A percentile compares a stretch with the other conserved stretches of the same genome.
Evolutionary conservation across 1,140 invertebrate genomes (phyloP).

Genomic region (Drosophila setifemur): DNA sequence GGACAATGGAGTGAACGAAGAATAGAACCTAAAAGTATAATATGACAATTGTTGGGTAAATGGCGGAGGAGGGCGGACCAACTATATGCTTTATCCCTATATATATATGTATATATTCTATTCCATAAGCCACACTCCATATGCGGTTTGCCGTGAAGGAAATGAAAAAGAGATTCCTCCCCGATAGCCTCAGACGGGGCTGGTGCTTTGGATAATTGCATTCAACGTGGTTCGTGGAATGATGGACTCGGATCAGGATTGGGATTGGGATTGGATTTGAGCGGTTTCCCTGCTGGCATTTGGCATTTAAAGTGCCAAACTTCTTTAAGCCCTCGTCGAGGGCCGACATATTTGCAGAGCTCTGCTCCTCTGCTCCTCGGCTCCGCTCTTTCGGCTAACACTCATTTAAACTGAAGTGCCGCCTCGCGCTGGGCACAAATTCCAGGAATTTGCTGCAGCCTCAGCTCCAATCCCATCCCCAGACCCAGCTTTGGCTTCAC

Average conservation of each 20-base stretch:
- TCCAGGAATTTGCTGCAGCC: conserved; percentile 41
- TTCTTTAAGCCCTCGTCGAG: conserved; percentile 6
- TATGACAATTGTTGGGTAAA: conserved; percentile 38
- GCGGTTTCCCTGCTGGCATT: conserved; percentile 14
- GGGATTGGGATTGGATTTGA: conserved; percentile 8
- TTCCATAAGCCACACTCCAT: conserved; percentile 4
- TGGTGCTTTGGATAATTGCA: conserved; percentile 29
- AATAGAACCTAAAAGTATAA: conserved; percentile 36
- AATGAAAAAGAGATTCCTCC: conserved; percentile 29
- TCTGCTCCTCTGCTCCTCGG: no score
- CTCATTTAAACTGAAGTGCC: conserved; percentile 34
- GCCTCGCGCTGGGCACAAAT: conserved; percentile 28
- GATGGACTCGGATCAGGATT: conserved; percentile 4
- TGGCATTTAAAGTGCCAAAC: conserved; percentile 37
- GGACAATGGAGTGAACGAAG: conserved; percentile 32
- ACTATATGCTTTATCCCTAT: conserved; percentile 11
- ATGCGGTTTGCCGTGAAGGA: conserved; percentile 24
- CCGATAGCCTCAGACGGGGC: conserved; percentile 28
- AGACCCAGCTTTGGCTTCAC: no score
- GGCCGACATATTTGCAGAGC: conserved; percentile 28
- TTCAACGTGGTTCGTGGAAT: conserved; percentile 7
- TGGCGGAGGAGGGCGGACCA: conserved; percentile 1
- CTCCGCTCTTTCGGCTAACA: conserved; percentile 27
- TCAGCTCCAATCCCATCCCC: no score
- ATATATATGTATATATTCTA: no score